phyloP scores from a whole-genome alignment of 2,113 vertebrate species.

The Romanogobio albipinnatus region DNA sequence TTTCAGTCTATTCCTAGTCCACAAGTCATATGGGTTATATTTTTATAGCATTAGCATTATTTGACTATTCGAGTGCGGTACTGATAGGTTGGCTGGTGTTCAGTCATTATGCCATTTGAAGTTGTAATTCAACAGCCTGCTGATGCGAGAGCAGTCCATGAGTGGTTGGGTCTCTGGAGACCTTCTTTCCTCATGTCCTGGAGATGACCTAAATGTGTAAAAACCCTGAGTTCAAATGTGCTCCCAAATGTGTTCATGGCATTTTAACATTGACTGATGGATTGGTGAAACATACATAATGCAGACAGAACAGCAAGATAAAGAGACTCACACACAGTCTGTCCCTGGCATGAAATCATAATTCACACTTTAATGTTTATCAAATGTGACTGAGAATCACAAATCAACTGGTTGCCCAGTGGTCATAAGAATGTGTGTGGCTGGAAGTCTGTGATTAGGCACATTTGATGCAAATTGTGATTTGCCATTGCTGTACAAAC shows the following conservation, averaged over 20 bases:
- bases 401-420: conserved; percentile 8
- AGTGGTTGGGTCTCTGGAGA: conserved; percentile 2
- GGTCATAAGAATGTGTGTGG: conserved; percentile 1
- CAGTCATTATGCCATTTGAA: conserved; percentile 7
- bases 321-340: conserved; percentile 16
- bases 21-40: too few species aligned
- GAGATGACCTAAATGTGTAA: conserved; percentile 10
- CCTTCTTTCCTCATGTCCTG: conserved; percentile 3
- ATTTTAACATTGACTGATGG: conserved; percentile 22
- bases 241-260: conserved; percentile 25
- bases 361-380: conserved; percentile 31
- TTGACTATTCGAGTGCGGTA: background rate
- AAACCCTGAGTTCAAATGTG: conserved; percentile 18
- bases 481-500: background rate
- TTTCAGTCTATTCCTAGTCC: too few species aligned
- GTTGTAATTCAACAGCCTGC: conserved; percentile 5
- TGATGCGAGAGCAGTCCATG: background rate
- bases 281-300: conserved; percentile 30
- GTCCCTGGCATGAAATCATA: conserved; percentile 3
- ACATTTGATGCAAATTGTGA: conserved; percentile 4
- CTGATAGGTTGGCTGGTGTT: background rate
- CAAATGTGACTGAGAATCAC: conserved; percentile 27
- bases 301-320: conserved; percentile 19
- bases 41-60: background rate
- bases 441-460: background rate